Evolutionary conservation across 2,113 vertebrate species (phyloP).

Genomic region (Cyanoderma ruficeps): DNA sequence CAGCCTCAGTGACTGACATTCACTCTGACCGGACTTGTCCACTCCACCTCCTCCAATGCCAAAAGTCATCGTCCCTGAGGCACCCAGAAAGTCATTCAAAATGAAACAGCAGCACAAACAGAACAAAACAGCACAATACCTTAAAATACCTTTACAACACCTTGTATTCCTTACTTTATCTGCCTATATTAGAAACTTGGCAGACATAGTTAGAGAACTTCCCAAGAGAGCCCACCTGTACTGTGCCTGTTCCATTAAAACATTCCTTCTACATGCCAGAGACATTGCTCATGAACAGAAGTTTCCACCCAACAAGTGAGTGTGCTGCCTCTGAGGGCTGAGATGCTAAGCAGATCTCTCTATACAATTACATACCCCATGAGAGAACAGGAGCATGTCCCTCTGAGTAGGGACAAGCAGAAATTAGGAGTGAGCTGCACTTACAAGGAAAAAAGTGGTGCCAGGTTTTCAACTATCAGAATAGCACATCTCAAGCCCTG

Average conservation of each 20-base stretch:
- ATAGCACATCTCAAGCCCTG: background rate
- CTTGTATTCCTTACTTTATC: background rate
- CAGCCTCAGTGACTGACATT: background rate
- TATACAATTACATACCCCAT: background rate
- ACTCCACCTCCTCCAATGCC: background rate
- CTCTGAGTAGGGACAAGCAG: background rate
- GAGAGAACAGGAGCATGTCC: background rate
- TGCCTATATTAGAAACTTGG: background rate
- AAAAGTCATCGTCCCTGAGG: background rate
- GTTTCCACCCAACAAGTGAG: background rate
- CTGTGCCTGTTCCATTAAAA: rapidly evolving
- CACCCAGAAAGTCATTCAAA: background rate
- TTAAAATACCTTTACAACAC: background rate
- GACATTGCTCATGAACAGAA: background rate
- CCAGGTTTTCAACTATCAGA: background rate
- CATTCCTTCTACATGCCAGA: background rate
- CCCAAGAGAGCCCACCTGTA: background rate
- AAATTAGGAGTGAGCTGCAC: background rate
- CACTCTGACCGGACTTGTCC: background rate
- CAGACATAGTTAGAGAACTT: background rate
- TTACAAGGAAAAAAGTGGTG: background rate
- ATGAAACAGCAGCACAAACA: background rate
- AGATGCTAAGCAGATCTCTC: background rate
- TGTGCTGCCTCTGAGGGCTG: background rate
- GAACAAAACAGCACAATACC: background rate